Percentiles rank a stretch among this genome's conserved stretches.
phyloP scores from a whole-genome alignment of 2,113 vertebrate species.

The Aphyosemion australe region DNA sequence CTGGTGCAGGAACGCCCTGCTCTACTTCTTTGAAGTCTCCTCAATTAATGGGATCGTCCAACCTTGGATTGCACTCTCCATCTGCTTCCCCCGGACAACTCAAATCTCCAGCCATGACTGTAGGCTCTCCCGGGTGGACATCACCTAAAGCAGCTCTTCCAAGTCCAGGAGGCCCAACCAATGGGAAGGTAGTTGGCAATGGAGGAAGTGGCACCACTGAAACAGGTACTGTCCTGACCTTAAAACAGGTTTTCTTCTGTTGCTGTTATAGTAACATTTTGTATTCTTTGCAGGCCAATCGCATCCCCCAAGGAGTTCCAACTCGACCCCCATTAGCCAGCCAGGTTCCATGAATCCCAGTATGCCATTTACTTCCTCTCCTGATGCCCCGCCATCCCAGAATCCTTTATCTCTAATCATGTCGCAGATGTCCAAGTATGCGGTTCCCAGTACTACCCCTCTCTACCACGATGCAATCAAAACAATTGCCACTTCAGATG shows the following conservation, averaged over 20 bases:
- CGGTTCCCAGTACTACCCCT: conserved; percentile 96
- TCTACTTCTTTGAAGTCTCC: conserved; percentile 87
- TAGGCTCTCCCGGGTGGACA: conserved; percentile 91
- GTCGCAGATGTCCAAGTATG: conserved; percentile 99
- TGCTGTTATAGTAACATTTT: neutral
- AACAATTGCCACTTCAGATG: conserved; percentile 97
- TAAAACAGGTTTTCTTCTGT: neutral
- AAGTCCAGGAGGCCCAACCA: conserved; percentile 86
- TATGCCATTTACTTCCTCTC: conserved; percentile 90
- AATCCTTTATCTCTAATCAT: conserved; percentile 97
- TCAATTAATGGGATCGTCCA: conserved; percentile 88
- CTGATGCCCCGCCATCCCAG: conserved; percentile 87
- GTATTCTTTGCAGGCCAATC: conserved; percentile 71
- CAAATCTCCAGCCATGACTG: conserved; percentile 91
- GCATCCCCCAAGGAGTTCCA: conserved; percentile 84
- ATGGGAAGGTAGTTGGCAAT: conserved; percentile 73
- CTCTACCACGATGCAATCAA: conserved; percentile 99
- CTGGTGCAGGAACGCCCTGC: conserved; percentile 81
- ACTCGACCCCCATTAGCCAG: conserved; percentile 85
- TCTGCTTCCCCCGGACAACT: conserved; percentile 88
- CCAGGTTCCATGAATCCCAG: conserved; percentile 85
- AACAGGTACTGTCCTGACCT: conserved; percentile 62
- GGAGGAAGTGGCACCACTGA: conserved; percentile 75
- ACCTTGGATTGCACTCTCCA: conserved; percentile 88
- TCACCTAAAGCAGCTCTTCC: conserved; percentile 90